Conservation (phyloP, 2,888 invertebrate genomes). For the Drosophila maculinotata region DNA sequence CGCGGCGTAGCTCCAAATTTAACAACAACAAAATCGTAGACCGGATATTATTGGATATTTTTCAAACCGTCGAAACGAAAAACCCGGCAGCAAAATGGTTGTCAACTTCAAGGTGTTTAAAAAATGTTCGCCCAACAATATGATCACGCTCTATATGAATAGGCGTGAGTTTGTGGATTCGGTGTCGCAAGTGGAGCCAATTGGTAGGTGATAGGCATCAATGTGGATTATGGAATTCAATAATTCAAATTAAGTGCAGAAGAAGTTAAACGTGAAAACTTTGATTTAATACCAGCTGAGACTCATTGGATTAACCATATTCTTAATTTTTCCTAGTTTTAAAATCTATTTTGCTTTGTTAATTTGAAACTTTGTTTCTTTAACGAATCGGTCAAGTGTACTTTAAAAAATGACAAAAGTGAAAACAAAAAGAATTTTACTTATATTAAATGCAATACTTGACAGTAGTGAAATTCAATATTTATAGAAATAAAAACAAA, state of each 20-base stretch:
- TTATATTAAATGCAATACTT: too few species aligned
- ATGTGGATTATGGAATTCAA: not conserved
- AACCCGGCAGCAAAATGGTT: slow-evolving; percentile 88
- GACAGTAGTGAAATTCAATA: too few species aligned
- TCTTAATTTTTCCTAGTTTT: not conserved
- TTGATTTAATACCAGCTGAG: not conserved
- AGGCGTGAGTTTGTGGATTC: slow-evolving; percentile 96
- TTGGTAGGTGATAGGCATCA: slow-evolving; percentile 87
- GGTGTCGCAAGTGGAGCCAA: slow-evolving; percentile 93
- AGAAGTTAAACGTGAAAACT: too few species aligned
- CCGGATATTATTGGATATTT: slow-evolving; percentile 8
- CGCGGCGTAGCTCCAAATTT: slow-evolving; percentile 55
- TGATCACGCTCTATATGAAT: slow-evolving; percentile 93
- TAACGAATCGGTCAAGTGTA: too few species aligned
- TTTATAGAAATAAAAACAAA: too few species aligned
- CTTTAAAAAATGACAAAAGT: too few species aligned
- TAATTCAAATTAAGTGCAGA: too few species aligned
- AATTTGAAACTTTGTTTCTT: too few species aligned
- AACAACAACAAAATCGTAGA: slow-evolving; percentile 1
- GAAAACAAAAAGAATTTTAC: too few species aligned
- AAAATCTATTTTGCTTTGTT: not conserved
- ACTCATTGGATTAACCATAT: not conserved
- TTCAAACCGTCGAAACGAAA: not conserved
- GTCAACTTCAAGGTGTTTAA: slow-evolving; percentile 96
- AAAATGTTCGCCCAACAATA: slow-evolving; percentile 95